Conservation (phyloP, 1,140 invertebrate genomes). For the Camponotus floridanus region DNA sequence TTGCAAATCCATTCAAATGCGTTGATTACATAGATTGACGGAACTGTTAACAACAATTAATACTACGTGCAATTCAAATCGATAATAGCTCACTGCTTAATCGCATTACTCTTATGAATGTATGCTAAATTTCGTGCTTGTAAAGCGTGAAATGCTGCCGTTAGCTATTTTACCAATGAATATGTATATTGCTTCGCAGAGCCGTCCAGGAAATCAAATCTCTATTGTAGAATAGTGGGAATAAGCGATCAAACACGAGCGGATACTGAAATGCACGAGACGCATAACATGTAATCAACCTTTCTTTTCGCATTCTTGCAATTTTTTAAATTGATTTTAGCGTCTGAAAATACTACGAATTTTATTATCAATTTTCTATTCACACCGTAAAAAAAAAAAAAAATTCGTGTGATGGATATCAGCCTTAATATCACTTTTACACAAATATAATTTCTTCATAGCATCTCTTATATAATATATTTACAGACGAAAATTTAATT, state of each 20-base stretch:
- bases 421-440: not conserved
- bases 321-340: slow-evolving; percentile 7
- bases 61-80: slow-evolving; percentile 7
- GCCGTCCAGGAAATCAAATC: slow-evolving; percentile 44
- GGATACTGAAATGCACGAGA: not conserved
- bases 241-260: not conserved
- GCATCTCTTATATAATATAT: slow-evolving; percentile 19
- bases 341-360: not conserved
- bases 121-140: not conserved
- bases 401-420: not conserved
- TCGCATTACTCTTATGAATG: not conserved
- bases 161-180: slow-evolving; percentile 38
- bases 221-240: not conserved
- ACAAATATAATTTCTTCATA: not conserved
- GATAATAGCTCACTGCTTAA: not conserved
- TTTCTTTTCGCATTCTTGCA: not conserved
- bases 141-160: not conserved
- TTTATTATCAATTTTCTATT: not conserved
- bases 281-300: not conserved
- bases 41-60: not conserved
- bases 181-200: slow-evolving; percentile 27
- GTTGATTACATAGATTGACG: not conserved
- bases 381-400: not conserved
- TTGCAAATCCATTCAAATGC: not conserved
- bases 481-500: slow-evolving; percentile 49